Conservation (phyloP, 2,113 vertebrate species). For the Sterrhoptilus dennistouni region DNA sequence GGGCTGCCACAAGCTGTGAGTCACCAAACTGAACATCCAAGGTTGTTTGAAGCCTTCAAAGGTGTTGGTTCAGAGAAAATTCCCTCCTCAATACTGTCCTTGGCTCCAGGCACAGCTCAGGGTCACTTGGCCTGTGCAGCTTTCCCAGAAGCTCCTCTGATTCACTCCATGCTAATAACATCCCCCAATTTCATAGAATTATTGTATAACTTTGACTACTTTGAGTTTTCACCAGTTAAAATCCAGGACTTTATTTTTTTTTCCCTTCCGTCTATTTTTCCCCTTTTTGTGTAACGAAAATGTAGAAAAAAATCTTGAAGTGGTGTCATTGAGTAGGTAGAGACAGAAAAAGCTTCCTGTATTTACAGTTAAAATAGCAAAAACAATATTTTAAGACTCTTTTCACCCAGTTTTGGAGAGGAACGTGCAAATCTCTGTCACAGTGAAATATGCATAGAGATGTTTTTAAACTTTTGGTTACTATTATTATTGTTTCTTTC, state of each 20-base stretch:
- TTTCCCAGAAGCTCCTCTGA: background rate
- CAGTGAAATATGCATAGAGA: background rate
- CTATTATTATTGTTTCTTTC: background rate
- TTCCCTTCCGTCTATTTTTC: background rate
- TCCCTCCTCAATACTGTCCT: fast-evolving
- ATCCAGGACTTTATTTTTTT: background rate
- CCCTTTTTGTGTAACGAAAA: background rate
- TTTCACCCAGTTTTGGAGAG: background rate
- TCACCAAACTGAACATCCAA: background rate
- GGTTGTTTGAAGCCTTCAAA: background rate
- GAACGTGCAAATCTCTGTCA: background rate
- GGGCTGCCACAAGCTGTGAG: background rate
- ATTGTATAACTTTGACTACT: background rate
- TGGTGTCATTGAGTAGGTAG: background rate
- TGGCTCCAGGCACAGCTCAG: background rate
- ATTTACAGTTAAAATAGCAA: background rate
- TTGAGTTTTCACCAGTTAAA: background rate
- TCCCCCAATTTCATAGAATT: background rate
- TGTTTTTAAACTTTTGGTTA: background rate
- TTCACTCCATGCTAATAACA: background rate
- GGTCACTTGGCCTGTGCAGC: background rate
- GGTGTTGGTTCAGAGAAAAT: background rate
- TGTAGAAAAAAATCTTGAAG: background rate
- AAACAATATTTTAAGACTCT: background rate
- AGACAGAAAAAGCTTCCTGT: background rate